phyloP scores from a whole-genome alignment of 1,140 invertebrate species.

The Magallana angulata region DNA sequence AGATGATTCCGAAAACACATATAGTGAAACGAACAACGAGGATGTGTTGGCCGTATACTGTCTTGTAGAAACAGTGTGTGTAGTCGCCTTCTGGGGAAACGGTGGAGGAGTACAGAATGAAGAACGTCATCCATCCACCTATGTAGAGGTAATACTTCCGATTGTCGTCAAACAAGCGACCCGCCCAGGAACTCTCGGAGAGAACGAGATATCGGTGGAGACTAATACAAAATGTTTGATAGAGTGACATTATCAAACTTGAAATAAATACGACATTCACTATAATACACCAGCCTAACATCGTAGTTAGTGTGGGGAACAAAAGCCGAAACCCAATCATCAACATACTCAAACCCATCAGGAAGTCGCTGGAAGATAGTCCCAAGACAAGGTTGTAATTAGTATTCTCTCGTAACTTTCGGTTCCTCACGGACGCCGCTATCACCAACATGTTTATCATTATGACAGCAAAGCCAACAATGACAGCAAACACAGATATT shows the following conservation, averaged over 20 bases:
- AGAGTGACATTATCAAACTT: neutral
- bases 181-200: neutral
- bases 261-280: neutral
- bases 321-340: neutral
- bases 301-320: neutral
- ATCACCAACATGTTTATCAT: neutral
- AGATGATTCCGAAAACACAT: neutral
- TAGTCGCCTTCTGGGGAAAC: neutral
- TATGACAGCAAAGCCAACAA: neutral
- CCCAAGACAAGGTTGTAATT: constrained; percentile 13
- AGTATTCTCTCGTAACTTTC: neutral
- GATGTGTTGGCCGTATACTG: neutral
- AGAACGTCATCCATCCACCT: neutral
- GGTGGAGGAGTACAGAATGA: neutral
- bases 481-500: neutral
- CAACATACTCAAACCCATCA: neutral
- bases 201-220: constrained; percentile 1
- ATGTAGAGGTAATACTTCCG: neutral
- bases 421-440: neutral
- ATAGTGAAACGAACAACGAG: neutral
- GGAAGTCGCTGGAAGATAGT: neutral
- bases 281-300: neutral
- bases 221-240: neutral
- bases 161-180: neutral
- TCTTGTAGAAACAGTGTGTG: neutral